Conservation (phyloP, 2,113 vertebrate genomes). For the Pao palembangensis region DNA sequence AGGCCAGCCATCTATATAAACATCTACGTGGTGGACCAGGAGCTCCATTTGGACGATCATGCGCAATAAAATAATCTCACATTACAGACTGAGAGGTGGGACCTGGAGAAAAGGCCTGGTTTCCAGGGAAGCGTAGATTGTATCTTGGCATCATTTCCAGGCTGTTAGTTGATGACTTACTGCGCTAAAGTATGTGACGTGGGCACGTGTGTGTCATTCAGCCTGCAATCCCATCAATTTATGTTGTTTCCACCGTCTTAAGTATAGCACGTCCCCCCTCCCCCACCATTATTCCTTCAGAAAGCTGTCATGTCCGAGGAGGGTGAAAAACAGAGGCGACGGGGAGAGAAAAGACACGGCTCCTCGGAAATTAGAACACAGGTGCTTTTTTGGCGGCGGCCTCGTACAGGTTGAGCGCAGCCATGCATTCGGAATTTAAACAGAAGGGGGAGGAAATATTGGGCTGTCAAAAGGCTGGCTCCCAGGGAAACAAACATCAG, state of each 20-base stretch:
- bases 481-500: constrained; percentile 55
- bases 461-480: constrained; percentile 40
- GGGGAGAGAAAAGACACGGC: constrained; percentile 12
- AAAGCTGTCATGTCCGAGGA: constrained; percentile 27
- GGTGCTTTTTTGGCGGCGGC: constrained; percentile 18
- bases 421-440: constrained; percentile 38
- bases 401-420: constrained; percentile 18
- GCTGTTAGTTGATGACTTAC: constrained; percentile 12
- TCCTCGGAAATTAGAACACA: constrained; percentile 25
- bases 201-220: constrained; percentile 18
- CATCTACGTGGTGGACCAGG: constrained; percentile 21
- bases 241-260: constrained; percentile 19
- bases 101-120: not conserved
- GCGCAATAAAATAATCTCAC: constrained; percentile 21
- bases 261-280: constrained; percentile 9
- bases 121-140: not conserved
- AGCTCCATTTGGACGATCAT: constrained; percentile 23
- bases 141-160: constrained; percentile 14
- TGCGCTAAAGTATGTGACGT: constrained; percentile 4
- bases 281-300: constrained; percentile 42
- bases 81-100: constrained; percentile 23
- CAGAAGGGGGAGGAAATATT: constrained; percentile 24
- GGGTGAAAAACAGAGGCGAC: constrained; percentile 19
- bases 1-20: constrained; percentile 46
- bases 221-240: constrained; percentile 33